Conservation (phyloP, 1,140 invertebrate species). For the Eueides isabella region DNA sequence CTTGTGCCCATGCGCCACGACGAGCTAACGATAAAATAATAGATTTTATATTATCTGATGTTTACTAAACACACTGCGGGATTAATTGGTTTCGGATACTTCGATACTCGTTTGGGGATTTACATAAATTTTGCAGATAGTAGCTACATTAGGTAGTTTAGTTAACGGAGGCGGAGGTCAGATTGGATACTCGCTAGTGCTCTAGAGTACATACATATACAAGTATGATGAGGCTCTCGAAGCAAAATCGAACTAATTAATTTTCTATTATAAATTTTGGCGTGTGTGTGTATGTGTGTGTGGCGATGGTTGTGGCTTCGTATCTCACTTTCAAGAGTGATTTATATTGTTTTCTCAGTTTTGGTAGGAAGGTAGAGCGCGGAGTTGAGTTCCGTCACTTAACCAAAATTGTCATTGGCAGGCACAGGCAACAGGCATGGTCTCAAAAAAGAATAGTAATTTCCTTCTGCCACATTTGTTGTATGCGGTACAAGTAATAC, state of each 20-base stretch:
- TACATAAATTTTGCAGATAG: neutral
- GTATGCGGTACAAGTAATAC: too few species aligned
- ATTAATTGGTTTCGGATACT: constrained; percentile 3
- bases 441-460: too few species aligned
- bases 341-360: too few species aligned
- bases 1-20: neutral
- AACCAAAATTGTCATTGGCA: too few species aligned
- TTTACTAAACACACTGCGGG: neutral
- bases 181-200: neutral
- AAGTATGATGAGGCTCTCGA: neutral
- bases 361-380: too few species aligned
- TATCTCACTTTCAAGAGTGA: too few species aligned
- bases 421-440: too few species aligned
- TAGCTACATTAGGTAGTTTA: neutral
- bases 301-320: too few species aligned
- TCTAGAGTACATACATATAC: neutral
- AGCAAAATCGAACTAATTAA: neutral
- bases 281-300: too few species aligned
- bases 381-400: too few species aligned
- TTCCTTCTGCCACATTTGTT: too few species aligned
- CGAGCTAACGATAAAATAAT: neutral
- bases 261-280: too few species aligned
- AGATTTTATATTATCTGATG: neutral
- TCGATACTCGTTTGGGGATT: constrained; percentile 1
- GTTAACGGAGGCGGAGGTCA: neutral